A percentile compares a stretch with the other conserved stretches of the same genome.
phyloP scores from a whole-genome alignment of 1,140 invertebrate genomes.

The Saccostrea cuccullata region DNA sequence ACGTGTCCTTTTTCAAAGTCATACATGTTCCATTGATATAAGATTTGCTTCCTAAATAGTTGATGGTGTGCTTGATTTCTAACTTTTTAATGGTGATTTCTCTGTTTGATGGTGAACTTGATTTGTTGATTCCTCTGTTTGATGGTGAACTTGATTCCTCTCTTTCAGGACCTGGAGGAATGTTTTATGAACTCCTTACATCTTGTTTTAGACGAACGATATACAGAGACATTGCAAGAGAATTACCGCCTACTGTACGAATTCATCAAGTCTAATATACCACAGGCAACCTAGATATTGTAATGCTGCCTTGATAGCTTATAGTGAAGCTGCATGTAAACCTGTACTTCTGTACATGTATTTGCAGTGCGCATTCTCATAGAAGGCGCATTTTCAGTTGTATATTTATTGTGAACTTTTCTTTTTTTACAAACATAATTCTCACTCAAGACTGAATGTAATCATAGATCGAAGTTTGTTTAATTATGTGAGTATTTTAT shows the following conservation, averaged over 20 bases:
- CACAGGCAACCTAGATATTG: not conserved
- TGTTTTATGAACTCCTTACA: constrained; percentile 49
- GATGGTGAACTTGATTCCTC: not conserved
- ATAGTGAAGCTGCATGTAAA: too few species aligned
- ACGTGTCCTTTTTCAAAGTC: not conserved
- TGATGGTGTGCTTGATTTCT: not conserved
- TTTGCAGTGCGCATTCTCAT: too few species aligned
- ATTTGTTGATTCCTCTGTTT: not conserved
- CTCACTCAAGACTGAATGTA: too few species aligned
- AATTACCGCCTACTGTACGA: constrained; percentile 50
- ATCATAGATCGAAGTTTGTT: too few species aligned
- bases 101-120: not conserved
- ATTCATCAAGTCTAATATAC: constrained; percentile 49
- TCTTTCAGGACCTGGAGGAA: constrained; percentile 52
- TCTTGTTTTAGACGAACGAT: constrained; percentile 44
- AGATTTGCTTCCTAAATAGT: too few species aligned
- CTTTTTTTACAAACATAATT: too few species aligned
- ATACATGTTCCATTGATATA: too few species aligned
- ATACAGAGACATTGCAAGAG: constrained; percentile 46
- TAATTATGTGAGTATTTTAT: too few species aligned
- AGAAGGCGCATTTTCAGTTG: too few species aligned
- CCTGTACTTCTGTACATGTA: too few species aligned
- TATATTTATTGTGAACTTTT: too few species aligned
- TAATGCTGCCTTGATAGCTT: too few species aligned
- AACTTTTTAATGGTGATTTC: not conserved